These are phyloP conservation scores for Leptonema lineaticorne DNA, from an alignment of 1,140 invertebrate species.

Conservation along the genomic window DNA sequence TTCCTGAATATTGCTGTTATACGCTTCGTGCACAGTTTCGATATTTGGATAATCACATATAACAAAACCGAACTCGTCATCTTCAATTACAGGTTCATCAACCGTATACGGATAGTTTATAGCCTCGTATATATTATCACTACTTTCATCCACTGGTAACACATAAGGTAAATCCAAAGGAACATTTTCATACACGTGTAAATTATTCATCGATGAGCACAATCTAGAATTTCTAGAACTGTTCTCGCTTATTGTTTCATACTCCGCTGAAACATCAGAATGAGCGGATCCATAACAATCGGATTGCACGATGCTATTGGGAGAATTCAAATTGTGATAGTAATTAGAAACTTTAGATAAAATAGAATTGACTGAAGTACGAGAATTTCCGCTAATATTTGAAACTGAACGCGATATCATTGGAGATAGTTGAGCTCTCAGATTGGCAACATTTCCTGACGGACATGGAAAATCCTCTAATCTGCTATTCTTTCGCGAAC, in stretches of 20 bases:
- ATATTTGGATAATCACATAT: neutral
- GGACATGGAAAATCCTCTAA: neutral
- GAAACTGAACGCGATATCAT: neutral
- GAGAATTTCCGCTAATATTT: neutral
- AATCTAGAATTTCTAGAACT: neutral
- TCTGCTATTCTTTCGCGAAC: neutral
- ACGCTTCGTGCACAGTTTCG: neutral
- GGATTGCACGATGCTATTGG: neutral
- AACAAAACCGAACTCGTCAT: neutral
- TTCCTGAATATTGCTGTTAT: neutral
- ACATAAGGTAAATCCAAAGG: neutral
- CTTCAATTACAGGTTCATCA: neutral
- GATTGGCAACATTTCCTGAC: conserved; percentile 9
- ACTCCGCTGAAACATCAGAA: neutral
- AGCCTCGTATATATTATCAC: neutral
- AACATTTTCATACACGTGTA: neutral
- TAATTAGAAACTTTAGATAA: neutral
- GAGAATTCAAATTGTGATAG: neutral
- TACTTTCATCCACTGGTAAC: neutral
- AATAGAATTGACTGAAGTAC: neutral
- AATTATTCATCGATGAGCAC: neutral
- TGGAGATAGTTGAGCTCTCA: neutral
- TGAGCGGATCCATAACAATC: neutral
- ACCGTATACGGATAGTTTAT: neutral
- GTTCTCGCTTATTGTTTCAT: neutral